These are phyloP conservation scores for Lasioglossum vierecki DNA, from an alignment of 2,888 invertebrate genomes.

Conservation along the genomic window DNA sequence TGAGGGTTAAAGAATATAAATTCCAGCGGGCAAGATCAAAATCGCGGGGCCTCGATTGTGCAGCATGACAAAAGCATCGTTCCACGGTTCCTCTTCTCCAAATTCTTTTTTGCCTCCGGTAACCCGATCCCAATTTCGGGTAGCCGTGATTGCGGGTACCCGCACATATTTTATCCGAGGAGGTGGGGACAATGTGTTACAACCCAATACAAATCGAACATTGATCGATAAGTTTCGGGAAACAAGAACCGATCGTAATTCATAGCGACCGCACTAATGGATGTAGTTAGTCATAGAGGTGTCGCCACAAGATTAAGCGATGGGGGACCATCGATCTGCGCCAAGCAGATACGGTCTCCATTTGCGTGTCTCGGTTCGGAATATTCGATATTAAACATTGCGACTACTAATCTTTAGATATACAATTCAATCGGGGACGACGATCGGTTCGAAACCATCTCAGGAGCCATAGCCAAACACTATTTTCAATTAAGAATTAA, in stretches of 20 bases:
- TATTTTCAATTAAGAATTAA: not conserved
- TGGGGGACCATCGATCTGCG: constrained; percentile 22
- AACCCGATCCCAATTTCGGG: constrained; percentile 12
- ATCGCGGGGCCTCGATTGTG: not conserved
- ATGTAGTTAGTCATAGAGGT: constrained; percentile 39
- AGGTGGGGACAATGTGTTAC: constrained; percentile 21
- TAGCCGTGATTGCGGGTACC: constrained; percentile 14
- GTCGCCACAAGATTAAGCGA: constrained; percentile 29
- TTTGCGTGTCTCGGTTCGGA: not conserved
- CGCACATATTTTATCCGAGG: constrained; percentile 8
- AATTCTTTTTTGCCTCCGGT: constrained; percentile 1
- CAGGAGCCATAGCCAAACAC: too few species aligned
- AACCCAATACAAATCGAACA: constrained; percentile 23
- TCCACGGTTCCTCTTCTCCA: not conserved
- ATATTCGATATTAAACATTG: constrained; percentile 9
- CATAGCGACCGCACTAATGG: constrained; percentile 37
- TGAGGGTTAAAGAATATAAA: not conserved
- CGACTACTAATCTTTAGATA: not conserved
- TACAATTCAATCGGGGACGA: not conserved
- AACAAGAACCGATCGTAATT: constrained; percentile 14
- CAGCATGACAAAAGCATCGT: not conserved
- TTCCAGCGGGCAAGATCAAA: not conserved
- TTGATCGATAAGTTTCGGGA: constrained; percentile 22
- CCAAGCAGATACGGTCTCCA: constrained; percentile 16
- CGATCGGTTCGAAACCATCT: not conserved